Evolutionary conservation across 64 coral and sea anemone genomes (phyloP), one percentile per base, ranked within the genome.

Genomic region (Orbicella faveolata): DNA sequence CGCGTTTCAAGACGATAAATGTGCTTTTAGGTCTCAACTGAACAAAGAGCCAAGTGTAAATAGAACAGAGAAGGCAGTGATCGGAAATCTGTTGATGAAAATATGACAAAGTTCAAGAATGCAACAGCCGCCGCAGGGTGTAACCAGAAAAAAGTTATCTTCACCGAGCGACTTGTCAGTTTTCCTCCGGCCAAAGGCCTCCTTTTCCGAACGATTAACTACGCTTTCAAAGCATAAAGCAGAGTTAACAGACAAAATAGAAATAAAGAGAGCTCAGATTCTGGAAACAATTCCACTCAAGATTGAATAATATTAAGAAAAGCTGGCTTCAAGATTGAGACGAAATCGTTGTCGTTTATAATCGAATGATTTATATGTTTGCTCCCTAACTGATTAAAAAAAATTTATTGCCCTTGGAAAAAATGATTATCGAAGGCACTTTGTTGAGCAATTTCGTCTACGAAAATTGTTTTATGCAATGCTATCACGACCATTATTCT

Each of bases 41-140:
- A 72, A 85, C 82, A 85, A 85, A 85, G 65, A 23, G 63, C 20
- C 23, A 85, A 85, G 64, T 72, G 82, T 85, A 85, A 85, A 51
- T 48, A 85, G 82, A 73, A 85, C 67, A 54, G 14, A 70, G 82
- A 85, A 33, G 37, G 34, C 44, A 20, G 75, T 35, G 63, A 73
- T 85, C 82, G 82, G 82, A 72, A 85, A 85, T 85, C 82, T 85
- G 64, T 21, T n/a, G 36, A 25, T n/a, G 82, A 68, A 85, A 85
- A 11, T 21, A 25, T 41, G 65, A 85, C 82, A 69, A 85, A 65
- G 36, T 72, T 85, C 65, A 85, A 85, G 82, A 85, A 85, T 85
- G 82, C 39, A 23, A 72, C 53, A 39, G 68, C 70, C 65, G 65
- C 82, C 64, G 5, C 37, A 26, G 82, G 65, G n/a, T 41, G 15